These are phyloP conservation scores for Dolichotis patagonum DNA, from an alignment of 2,113 vertebrate species.

Conservation along the genomic window DNA sequence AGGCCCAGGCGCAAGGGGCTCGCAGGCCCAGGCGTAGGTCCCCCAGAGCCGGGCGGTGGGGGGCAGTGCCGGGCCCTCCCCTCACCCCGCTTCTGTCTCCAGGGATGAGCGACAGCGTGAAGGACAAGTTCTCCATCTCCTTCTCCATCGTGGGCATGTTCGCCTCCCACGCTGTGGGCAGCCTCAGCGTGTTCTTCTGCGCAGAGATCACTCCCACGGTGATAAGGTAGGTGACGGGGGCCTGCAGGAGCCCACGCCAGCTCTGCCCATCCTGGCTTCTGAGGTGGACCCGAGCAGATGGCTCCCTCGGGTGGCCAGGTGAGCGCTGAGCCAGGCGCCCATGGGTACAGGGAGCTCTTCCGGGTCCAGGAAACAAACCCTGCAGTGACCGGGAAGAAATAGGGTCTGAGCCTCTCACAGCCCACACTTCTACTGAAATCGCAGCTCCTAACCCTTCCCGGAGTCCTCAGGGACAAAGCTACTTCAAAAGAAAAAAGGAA, in stretches of 20 bases:
- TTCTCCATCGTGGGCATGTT: conserved; percentile 99
- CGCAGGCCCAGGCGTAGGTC: not conserved
- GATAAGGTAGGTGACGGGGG: conserved; percentile 91
- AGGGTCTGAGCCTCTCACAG: fast-evolving
- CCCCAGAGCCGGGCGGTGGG: not conserved
- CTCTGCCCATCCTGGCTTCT: not conserved
- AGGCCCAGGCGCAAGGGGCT: fast-evolving
- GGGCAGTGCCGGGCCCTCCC: not conserved
- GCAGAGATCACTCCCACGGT: conserved; percentile 98
- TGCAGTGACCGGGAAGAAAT: not conserved
- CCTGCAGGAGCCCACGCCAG: fast-evolving
- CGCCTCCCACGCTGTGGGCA: conserved; percentile 96
- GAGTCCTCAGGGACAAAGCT: not conserved
- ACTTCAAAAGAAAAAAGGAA: not conserved
- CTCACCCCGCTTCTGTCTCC: conserved; percentile 34
- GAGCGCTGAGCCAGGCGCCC: not conserved
- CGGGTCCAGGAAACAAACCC: fast-evolving
- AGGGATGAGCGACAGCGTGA: conserved; percentile 96
- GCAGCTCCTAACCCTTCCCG: not conserved
- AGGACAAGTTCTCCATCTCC: conserved; percentile 95
- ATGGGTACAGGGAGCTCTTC: not conserved
- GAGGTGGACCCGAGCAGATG: not conserved
- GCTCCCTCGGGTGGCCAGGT: not conserved
- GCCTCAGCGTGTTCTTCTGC: conserved; percentile 98
- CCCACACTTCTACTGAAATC: too few species aligned